Evolutionary conservation across 2,797 vertebrate genomes (phyloP).

Genomic region (Sebastes itinus): DNA sequence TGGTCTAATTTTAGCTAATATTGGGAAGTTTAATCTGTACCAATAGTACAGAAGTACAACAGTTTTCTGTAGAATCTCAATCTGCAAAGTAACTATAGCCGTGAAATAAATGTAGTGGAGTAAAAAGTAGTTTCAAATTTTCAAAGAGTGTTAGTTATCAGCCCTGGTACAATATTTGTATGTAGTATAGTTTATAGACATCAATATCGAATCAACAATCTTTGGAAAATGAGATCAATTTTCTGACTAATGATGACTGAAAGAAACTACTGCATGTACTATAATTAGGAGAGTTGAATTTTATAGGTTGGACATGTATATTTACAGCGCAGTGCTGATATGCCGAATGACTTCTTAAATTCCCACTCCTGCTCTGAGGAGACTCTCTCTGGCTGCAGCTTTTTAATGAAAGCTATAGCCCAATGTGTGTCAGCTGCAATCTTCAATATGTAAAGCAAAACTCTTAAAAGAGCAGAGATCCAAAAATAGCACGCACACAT

Average conservation of each 20-base stretch:
- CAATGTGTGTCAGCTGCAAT: constrained; percentile 50
- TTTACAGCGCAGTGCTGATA: too few relatives aligned
- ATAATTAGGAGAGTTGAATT: too few relatives aligned
- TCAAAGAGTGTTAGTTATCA: neutral
- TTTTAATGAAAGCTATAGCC: constrained; percentile 45
- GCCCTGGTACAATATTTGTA: neutral
- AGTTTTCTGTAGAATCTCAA: neutral
- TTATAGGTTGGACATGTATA: too few relatives aligned
- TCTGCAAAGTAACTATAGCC: neutral
- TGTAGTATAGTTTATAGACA: neutral
- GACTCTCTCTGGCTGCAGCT: constrained; percentile 26
- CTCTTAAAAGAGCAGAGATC: constrained; percentile 6
- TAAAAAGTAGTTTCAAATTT: neutral
- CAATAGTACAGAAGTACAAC: neutral
- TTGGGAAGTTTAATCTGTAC: neutral
- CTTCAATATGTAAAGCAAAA: constrained; percentile 29
- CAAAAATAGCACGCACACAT: constrained; percentile 2
- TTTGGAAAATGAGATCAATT: neutral
- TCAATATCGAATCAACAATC: neutral
- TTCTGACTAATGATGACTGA: too few relatives aligned
- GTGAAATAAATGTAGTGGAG: neutral
- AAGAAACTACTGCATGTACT: too few relatives aligned
- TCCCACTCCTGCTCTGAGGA: constrained; percentile 30
- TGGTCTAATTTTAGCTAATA: neutral
- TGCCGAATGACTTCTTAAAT: constrained; percentile 16